Conservation (phyloP, 2,888 invertebrate species). For the Lobophora halterata region DNA sequence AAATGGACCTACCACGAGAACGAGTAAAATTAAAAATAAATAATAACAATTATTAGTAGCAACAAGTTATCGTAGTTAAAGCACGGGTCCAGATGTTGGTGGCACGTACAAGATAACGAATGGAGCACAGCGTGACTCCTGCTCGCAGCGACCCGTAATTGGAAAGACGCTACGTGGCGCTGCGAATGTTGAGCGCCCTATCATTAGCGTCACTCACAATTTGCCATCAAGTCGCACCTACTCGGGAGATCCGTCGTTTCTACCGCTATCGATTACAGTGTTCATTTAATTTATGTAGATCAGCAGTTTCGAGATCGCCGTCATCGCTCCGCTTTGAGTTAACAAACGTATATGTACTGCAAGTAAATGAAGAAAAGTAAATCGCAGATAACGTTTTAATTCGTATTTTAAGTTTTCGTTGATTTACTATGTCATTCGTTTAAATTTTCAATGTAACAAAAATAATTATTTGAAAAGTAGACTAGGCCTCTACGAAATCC, state of each 20-base stretch:
- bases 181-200: constrained; percentile 61
- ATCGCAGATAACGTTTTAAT: no score
- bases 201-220: constrained; percentile 79
- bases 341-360: constrained; percentile 3
- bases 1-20: constrained; percentile 1
- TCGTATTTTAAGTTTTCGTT: no score
- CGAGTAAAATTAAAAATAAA: constrained; percentile 24
- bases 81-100: constrained; percentile 64
- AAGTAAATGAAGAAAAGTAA: not conserved
- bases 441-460: no score
- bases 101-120: constrained; percentile 72
- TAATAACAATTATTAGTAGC: constrained; percentile 44
- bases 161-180: constrained; percentile 54
- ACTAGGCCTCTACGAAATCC: no score
- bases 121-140: constrained; percentile 68
- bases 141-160: constrained; percentile 56
- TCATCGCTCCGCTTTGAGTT: constrained; percentile 21
- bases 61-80: constrained; percentile 59
- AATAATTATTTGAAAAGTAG: no score
- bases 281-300: constrained; percentile 37
- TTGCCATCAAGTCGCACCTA: constrained; percentile 42
- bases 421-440: no score
- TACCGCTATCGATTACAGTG: constrained; percentile 35
- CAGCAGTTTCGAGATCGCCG: constrained; percentile 25
- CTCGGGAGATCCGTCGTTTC: constrained; percentile 37